Base-by-base conservation (phyloP, 2,113 vertebrate genomes). In the Tachycineta bicolor region DNA sequence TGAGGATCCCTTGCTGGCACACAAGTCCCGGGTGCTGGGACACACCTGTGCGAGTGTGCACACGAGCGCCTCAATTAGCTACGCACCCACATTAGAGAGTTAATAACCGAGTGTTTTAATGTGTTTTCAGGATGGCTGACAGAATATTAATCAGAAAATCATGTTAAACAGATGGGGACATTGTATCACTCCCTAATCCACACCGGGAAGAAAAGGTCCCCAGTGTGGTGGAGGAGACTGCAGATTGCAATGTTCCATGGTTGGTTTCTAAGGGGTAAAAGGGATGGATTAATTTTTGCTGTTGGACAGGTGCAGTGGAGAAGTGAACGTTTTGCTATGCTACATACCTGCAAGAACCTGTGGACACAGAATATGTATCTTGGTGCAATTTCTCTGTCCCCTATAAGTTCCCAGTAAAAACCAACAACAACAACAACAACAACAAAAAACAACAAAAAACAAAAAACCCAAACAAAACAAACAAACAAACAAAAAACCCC, bases 161-260 rank as follows among this genome's bases (percentile, higher is more conserved):
- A 16, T 22, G 0, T 76, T 62, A 92, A 79, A 50, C 75, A 94
- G 91, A 73, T 90, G 87, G 34, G n/a, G 53, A 37, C 5, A 2
- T 46, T 60, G n/a, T 67, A n/a, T 83, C 37, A 19, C 53, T 86
- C 39, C 29, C 37, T 89, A 55, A 77, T 83, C 55, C 84, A 84
- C 44, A 34, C 10, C 20, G 16, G 18, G 21, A 88, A 81, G 43
- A 10, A 77, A 91, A 90, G 44, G 83, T 80, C n/a, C 62, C 34
- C 11, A 21, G 33, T 18, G 50, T 11, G 52, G 33, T 37, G 79
- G 53, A 94, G 13, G 34, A 81, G 50, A 37, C 31, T 46, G 70
- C 49, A 85, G 39, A 28, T 16, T 56, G 78, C 33, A 23, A 1
- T 34, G 17, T 10, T 81, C 25, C 2, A 2, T 0, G 0, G 10